Conservation (phyloP, 1,140 invertebrate genomes). For the Batillaria attramentaria region DNA sequence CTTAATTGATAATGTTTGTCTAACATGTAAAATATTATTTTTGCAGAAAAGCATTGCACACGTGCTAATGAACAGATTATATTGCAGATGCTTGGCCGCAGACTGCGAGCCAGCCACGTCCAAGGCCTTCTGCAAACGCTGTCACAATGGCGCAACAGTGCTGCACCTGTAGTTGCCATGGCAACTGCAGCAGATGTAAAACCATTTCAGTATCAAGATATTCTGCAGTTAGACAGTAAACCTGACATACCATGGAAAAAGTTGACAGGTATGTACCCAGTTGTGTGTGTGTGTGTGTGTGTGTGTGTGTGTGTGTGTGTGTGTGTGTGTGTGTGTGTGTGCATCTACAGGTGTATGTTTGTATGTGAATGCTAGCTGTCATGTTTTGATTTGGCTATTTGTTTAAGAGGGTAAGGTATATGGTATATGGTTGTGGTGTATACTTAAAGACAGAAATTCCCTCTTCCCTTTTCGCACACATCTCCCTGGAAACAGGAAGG, state of each 20-base stretch:
- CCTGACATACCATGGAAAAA: conserved; percentile 68
- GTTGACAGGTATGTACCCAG: conserved; percentile 57
- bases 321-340: neutral
- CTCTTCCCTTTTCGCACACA: too few relatives aligned
- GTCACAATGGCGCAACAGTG: neutral
- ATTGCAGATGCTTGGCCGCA: conserved; percentile 4
- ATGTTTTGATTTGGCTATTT: neutral
- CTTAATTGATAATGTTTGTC: neutral
- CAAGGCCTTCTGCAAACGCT: conserved; percentile 14
- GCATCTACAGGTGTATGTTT: neutral
- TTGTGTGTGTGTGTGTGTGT: neutral
- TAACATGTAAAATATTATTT: neutral
- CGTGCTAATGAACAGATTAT: neutral
- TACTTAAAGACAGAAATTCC: neutral
- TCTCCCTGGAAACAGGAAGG: neutral
- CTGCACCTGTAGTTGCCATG: conserved; percentile 19
- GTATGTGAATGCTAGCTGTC: neutral
- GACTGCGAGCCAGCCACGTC: conserved; percentile 1
- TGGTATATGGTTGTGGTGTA: neutral
- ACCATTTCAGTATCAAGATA: conserved; percentile 71
- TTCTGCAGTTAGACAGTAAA: conserved; percentile 61
- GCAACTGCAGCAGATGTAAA: conserved; percentile 59
- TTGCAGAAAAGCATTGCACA: neutral
- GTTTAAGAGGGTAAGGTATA: neutral
- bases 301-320: neutral